Conservation (phyloP, 2,797 vertebrate species). For the Melanogrammus aeglefinus region DNA sequence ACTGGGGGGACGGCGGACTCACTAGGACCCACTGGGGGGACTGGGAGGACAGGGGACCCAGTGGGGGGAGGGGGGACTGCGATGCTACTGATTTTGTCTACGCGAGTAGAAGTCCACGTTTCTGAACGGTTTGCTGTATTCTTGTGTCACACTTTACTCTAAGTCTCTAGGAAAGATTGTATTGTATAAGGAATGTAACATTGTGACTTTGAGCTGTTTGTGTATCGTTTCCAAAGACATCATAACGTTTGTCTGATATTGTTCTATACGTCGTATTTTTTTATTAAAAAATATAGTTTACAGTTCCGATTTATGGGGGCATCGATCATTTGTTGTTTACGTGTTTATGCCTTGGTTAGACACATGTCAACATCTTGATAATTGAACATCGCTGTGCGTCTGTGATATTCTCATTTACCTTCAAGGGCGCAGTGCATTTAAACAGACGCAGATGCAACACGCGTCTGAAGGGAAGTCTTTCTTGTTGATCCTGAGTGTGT, state of each 20-base stretch:
- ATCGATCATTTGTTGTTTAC: slow-evolving; percentile 1
- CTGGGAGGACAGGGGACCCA: too few species aligned
- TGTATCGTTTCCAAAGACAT: neutral
- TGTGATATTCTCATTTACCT: neutral
- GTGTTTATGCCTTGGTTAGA: neutral
- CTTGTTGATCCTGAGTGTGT: slow-evolving; percentile 27
- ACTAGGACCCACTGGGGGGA: neutral
- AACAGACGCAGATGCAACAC: neutral
- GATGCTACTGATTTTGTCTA: slow-evolving; percentile 14
- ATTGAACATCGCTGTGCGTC: neutral
- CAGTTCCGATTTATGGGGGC: neutral
- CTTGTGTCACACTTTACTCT: slow-evolving; percentile 2
- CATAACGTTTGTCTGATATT: neutral
- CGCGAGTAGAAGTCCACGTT: neutral
- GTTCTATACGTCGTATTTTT: slow-evolving; percentile 17
- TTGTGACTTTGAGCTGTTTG: neutral
- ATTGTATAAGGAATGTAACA: slow-evolving; percentile 9
- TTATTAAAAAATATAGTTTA: slow-evolving; percentile 4
- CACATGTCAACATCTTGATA: neutral
- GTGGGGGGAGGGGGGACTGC: neutral
- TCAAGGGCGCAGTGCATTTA: neutral
- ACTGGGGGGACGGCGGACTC: too few species aligned
- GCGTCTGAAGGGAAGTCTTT: slow-evolving; percentile 19
- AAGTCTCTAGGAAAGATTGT: neutral
- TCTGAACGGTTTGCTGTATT: neutral